Conservation (phyloP, 1,140 invertebrate genomes). For the Telenomus remus region DNA sequence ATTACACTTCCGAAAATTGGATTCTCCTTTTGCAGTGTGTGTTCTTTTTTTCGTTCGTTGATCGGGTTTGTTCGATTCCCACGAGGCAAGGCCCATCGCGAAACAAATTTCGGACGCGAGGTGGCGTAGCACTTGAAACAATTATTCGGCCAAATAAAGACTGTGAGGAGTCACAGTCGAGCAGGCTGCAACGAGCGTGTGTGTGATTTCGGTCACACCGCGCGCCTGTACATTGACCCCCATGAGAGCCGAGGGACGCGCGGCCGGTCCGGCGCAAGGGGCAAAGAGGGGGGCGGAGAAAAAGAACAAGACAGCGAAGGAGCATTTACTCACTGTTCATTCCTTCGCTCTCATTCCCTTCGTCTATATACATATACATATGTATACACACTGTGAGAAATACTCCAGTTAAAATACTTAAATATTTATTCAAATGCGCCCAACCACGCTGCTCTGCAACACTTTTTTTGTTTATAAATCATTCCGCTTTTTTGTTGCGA, state of each 20-base stretch:
- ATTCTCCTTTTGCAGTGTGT: too few relatives aligned
- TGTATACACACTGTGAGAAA: constrained; percentile 54
- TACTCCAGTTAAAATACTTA: constrained; percentile 57
- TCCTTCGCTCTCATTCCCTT: constrained; percentile 60
- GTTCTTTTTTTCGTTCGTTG: too few relatives aligned
- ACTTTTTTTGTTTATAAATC: not conserved
- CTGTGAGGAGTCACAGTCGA: constrained; percentile 67
- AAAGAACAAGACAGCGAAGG: constrained; percentile 62
- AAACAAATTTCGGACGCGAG: constrained; percentile 37
- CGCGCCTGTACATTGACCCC: constrained; percentile 74
- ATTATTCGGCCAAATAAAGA: constrained; percentile 60
- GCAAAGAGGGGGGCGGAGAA: constrained; percentile 46
- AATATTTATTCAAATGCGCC: constrained; percentile 54
- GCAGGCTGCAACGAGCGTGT: constrained; percentile 70
- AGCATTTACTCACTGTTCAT: constrained; percentile 62
- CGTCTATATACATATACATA: constrained; percentile 50
- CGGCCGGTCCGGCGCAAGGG: constrained; percentile 27
- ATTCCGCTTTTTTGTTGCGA: too few relatives aligned
- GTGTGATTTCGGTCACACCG: constrained; percentile 75
- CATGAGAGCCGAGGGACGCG: constrained; percentile 54
- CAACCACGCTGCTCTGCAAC: constrained; percentile 3
- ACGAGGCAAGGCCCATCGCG: constrained; percentile 16
- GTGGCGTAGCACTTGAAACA: constrained; percentile 45
- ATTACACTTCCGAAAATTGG: too few relatives aligned
- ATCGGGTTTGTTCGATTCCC: constrained; percentile 17